A percentile compares a stretch with the other conserved stretches of the same genome.
phyloP scores from a whole-genome alignment of 2,113 vertebrate genomes.

The Sus scrofa region T2T-Sscrofa CM000821.6:4655001-4655500 shows the following conservation, averaged over 20 bases:
- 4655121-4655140: neutral
- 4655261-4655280: neutral
- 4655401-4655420: neutral
- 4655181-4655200: neutral
- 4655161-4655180: neutral
- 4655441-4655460: neutral
- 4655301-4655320: neutral
- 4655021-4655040: neutral
- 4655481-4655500: neutral
- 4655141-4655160: neutral
- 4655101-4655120: neutral
- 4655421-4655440: neutral
- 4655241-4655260: neutral
- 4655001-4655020: neutral
- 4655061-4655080: neutral
- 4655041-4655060: neutral
- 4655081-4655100: neutral
- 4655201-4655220: neutral
- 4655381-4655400: neutral
- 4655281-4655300: neutral
- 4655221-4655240: neutral
- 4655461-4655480: neutral
- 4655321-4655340: neutral
- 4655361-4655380: neutral
- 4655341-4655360: neutral